Conservation (phyloP, 2,888 invertebrate species). For the Mayetiola destructor region DNA sequence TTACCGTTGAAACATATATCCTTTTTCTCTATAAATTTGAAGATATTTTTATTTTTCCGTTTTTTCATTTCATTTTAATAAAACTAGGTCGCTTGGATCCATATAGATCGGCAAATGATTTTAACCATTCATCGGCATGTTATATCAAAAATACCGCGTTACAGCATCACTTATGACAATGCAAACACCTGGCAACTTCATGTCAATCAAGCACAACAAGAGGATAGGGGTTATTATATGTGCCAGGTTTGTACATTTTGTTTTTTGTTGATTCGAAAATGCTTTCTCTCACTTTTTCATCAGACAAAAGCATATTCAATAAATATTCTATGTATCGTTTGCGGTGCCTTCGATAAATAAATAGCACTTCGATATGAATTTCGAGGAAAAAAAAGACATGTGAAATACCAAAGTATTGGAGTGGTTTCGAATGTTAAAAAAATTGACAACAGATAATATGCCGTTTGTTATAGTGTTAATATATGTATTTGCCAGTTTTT, state of each 20-base stretch:
- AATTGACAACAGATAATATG: too few species aligned
- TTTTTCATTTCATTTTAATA: constrained; percentile 17
- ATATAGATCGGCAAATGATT: constrained; percentile 88
- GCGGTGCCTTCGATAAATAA: too few species aligned
- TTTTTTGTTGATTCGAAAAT: too few species aligned
- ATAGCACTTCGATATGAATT: too few species aligned
- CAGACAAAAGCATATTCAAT: too few species aligned
- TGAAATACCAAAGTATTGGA: too few species aligned
- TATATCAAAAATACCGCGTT: constrained; percentile 77
- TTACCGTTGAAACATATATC: not conserved
- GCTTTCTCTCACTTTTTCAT: too few species aligned
- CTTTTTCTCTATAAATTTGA: not conserved
- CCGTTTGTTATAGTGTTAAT: too few species aligned
- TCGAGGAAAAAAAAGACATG: too few species aligned
- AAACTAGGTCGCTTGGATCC: constrained; percentile 84
- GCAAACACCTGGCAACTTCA: constrained; percentile 84
- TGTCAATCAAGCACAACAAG: constrained; percentile 80
- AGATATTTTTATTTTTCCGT: not conserved
- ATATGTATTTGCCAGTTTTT: too few species aligned
- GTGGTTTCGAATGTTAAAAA: too few species aligned
- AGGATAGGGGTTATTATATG: constrained; percentile 75
- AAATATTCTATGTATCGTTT: too few species aligned
- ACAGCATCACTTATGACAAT: constrained; percentile 81
- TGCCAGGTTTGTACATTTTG: constrained; percentile 10
- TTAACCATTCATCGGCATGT: constrained; percentile 84